phyloP scores from a whole-genome alignment of 2,888 invertebrate genomes.

The Drosophila paramelanica region DNA sequence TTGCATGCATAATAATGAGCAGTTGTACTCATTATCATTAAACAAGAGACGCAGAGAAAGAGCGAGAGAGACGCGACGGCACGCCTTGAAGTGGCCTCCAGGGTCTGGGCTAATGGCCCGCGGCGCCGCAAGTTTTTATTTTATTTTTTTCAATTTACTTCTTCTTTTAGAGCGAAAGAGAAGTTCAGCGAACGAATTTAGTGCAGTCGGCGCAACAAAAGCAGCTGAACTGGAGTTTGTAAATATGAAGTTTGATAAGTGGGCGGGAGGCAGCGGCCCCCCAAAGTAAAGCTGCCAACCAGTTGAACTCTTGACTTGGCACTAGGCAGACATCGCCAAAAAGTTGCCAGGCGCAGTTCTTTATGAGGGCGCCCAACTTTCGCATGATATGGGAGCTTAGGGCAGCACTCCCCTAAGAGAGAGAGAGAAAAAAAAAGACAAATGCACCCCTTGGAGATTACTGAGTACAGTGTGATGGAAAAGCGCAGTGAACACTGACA shows the following conservation, averaged over 20 bases:
- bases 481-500: neutral
- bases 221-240: slow-evolving; percentile 58
- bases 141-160: neutral
- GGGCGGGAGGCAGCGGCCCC: slow-evolving; percentile 15
- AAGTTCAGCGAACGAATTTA: slow-evolving; percentile 12
- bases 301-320: slow-evolving; percentile 62
- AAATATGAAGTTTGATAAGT: slow-evolving; percentile 78
- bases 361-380: slow-evolving; percentile 57
- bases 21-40: slow-evolving; percentile 72
- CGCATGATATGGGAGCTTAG: slow-evolving; percentile 47
- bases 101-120: slow-evolving; percentile 72
- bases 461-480: slow-evolving; percentile 39
- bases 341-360: slow-evolving; percentile 62
- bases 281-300: slow-evolving; percentile 36
- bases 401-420: slow-evolving; percentile 19
- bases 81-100: slow-evolving; percentile 69
- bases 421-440: slow-evolving; percentile 7
- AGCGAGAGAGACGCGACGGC: slow-evolving; percentile 12
- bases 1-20: slow-evolving; percentile 73
- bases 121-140: slow-evolving; percentile 58
- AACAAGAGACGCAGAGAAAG: slow-evolving; percentile 30
- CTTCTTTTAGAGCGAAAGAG: slow-evolving; percentile 7
- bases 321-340: slow-evolving; percentile 65
- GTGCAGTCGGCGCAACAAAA: slow-evolving; percentile 37
- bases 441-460: slow-evolving; percentile 43